Base-by-base conservation (phyloP, 2,113 vertebrate species). In the Acanthochromis polyacanthus region DNA sequence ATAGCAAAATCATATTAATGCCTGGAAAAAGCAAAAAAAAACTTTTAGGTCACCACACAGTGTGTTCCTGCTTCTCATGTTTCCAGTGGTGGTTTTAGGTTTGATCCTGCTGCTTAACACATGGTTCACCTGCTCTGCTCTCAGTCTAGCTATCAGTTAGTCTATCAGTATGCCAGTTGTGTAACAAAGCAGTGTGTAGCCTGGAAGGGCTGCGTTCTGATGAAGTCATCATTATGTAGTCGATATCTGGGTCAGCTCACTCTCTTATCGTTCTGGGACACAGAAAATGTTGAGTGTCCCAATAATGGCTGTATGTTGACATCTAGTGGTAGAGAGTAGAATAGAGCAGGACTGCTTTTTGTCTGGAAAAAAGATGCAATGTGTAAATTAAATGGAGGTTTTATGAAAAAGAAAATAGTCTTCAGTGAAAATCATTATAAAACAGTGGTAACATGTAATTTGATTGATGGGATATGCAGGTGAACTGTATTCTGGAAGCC, bases 401-500 rank as follows among this genome's bases (percentile, higher is more conserved):
- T 46, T 25, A 11, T 63, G 10, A 10, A 15, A 51, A 28, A 67
- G 16, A 71, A 56, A 73, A 6, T 28, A 55, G 5, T 22, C 1
- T 20, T 4, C 58, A 36, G 14, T 64, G 17, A 15, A 19, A 19
- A 6, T 23, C 4, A 32, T 15, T 59, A 23, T 4, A 17, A 5
- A 32, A 25, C 8, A 11, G n/a, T 46, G 4, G 12, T 43, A 14
- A 50, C 1, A 1, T 75, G 28, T 51, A n/a, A 4, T 75, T 22
- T 65, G 25, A 10, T 79, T 83, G 15, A 15, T 80, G 14, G 12
- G 3, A 43, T 50, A 9, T 64, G 12, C 88, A 99, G 98, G 97
- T 96, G 52, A 95, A 93, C 80, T 95, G 91, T 80, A 90, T 99
- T 61, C 88, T 99, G 82, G 97, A 99, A 88, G 96, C 96, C 23